These are phyloP conservation scores for Rhopalosiphum nymphaeae DNA, from an alignment of 2,888 invertebrate species.

Conservation along the genomic window DNA sequence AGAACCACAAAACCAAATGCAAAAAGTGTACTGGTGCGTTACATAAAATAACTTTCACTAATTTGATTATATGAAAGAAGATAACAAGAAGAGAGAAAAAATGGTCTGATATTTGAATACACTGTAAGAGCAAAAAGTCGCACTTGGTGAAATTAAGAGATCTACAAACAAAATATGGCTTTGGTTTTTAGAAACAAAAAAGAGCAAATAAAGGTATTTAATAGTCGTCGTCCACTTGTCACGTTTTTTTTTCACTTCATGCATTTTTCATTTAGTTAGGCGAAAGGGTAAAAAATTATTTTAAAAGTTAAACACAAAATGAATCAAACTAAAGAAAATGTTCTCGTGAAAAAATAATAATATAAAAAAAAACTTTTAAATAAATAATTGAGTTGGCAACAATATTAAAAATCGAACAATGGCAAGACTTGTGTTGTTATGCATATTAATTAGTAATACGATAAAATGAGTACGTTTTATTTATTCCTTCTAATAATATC, in stretches of 20 bases:
- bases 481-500: background rate
- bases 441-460: background rate
- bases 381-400: background rate
- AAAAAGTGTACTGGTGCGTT: constrained; percentile 61
- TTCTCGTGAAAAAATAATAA: background rate
- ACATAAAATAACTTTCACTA: constrained; percentile 60
- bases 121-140: constrained; percentile 33
- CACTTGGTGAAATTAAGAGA: constrained; percentile 50
- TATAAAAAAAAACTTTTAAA: background rate
- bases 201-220: constrained; percentile 7
- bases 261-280: background rate
- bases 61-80: constrained; percentile 55
- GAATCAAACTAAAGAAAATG: background rate
- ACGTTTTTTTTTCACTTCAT: background rate
- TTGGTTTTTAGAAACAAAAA: constrained; percentile 37
- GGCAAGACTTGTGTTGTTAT: background rate
- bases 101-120: constrained; percentile 40
- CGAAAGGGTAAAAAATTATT: background rate
- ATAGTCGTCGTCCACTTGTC: constrained; percentile 2
- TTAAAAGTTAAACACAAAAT: background rate
- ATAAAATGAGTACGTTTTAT: background rate
- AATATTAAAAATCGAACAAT: background rate
- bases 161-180: constrained; percentile 41
- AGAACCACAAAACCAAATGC: constrained; percentile 54
- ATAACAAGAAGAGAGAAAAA: constrained; percentile 36